Evolutionary conservation across 2,113 vertebrate genomes (phyloP).

Genomic region (Aviceda subcristata): DNA sequence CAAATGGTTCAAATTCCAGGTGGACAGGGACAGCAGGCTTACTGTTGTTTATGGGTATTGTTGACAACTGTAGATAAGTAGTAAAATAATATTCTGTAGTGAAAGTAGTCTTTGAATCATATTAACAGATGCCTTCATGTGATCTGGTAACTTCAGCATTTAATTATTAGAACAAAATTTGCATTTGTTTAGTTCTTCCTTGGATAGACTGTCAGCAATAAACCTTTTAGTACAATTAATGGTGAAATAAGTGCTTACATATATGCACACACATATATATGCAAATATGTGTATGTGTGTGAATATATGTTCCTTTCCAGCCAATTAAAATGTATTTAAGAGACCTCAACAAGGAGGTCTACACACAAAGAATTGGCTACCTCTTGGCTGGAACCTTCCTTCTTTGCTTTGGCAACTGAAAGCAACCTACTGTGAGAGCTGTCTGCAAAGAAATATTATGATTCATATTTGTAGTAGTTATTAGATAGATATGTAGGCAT

Average conservation of each 20-base stretch:
- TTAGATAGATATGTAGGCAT: neutral
- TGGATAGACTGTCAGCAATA: neutral
- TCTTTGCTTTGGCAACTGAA: neutral
- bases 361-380: accelerated
- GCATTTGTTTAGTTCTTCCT: neutral
- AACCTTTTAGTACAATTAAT: neutral
- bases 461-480: neutral
- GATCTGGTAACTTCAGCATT: neutral
- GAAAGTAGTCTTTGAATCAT: neutral
- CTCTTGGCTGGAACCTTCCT: neutral
- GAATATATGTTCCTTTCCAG: neutral
- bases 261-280: neutral
- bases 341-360: neutral
- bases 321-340: neutral
- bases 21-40: neutral
- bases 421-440: neutral
- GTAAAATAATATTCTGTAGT: neutral
- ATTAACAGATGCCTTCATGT: neutral
- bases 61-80: neutral
- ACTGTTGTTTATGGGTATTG: neutral
- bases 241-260: neutral
- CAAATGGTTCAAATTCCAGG: neutral
- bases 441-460: neutral
- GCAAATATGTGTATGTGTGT: neutral
- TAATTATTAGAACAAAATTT: neutral